A percentile compares a stretch with the other conserved stretches of the same genome.
Evolutionary conservation across 2,113 vertebrate species (phyloP).

Genomic region (Dromas ardeola): DNA sequence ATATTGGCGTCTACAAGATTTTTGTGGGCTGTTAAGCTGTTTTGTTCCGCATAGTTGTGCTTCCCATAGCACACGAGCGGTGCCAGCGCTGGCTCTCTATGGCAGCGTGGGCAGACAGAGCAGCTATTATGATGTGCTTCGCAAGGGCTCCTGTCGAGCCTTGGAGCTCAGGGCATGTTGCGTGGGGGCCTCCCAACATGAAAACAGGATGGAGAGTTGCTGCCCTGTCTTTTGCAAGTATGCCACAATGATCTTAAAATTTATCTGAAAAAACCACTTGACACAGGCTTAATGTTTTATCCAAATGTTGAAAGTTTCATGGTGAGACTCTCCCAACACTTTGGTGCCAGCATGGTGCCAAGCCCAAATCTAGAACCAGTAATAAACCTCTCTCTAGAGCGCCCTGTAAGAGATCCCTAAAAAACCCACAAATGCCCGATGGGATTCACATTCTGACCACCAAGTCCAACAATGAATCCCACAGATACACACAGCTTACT

Average conservation of each 20-base stretch:
- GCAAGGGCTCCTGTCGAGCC: background rate
- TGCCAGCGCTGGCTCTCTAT: background rate
- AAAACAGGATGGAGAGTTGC: background rate
- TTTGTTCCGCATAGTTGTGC: background rate
- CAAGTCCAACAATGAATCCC: background rate
- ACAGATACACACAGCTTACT: accelerated
- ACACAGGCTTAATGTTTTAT: background rate
- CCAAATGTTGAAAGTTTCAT: accelerated
- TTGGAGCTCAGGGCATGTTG: background rate
- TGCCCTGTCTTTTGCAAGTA: background rate
- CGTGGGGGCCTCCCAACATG: accelerated
- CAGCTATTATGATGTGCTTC: background rate
- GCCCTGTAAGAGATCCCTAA: background rate
- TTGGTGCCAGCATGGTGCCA: background rate
- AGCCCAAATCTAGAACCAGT: background rate
- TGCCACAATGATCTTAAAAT: background rate
- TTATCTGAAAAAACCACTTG: background rate
- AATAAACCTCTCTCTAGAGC: background rate
- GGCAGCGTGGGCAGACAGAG: background rate
- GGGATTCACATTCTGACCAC: background rate
- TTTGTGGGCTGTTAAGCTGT: background rate
- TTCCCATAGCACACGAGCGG: background rate
- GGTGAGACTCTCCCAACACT: background rate
- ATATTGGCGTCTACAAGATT: background rate
- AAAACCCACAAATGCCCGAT: background rate